phyloP scores from a whole-genome alignment of 2,113 vertebrate species.

The Actenoides lindsayi region DNA sequence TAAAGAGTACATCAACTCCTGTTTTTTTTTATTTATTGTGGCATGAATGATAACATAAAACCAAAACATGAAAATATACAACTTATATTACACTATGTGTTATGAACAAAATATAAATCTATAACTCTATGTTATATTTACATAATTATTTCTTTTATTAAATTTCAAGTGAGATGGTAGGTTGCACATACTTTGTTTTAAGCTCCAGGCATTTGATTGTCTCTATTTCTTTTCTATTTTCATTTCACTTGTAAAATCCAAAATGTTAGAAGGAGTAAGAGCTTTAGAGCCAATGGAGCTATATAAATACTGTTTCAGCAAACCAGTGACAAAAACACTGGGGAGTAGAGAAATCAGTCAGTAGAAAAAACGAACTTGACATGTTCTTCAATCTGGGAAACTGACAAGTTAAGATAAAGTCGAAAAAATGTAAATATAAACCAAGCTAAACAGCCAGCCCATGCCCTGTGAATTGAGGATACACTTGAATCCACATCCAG shows the following conservation, averaged over 20 bases:
- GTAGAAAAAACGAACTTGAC: slow-evolving; percentile 75
- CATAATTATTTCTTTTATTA: slow-evolving; percentile 99
- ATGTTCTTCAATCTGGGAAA: slow-evolving; percentile 71
- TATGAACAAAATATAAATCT: slow-evolving; percentile 99
- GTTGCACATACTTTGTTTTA: slow-evolving; percentile 94
- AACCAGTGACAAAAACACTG: slow-evolving; percentile 73
- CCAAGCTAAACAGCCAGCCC: slow-evolving; percentile 71
- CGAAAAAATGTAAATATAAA: slow-evolving; percentile 75
- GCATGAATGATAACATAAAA: slow-evolving; percentile 99
- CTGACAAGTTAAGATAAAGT: slow-evolving; percentile 71
- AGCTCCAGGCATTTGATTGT: slow-evolving; percentile 99
- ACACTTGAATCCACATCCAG: slow-evolving; percentile 70
- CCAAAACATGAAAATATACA: slow-evolving; percentile 99
- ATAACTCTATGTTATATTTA: slow-evolving; percentile 99
- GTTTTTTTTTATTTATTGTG: slow-evolving; percentile 89
- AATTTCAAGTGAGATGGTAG: slow-evolving; percentile 99
- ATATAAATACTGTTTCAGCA: slow-evolving; percentile 80
- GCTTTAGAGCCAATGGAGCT: slow-evolving; percentile 79
- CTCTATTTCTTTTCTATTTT: slow-evolving; percentile 87
- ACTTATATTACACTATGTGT: slow-evolving; percentile 99
- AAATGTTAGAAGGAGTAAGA: slow-evolving; percentile 76
- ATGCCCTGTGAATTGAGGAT: slow-evolving; percentile 70
- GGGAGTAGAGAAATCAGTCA: slow-evolving; percentile 71
- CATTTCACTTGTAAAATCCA: slow-evolving; percentile 77
- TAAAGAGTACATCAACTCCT: slow-evolving; percentile 92